Evolutionary conservation across 2,797 vertebrate genomes (phyloP).

Genomic region (Sardinella longiceps): DNA sequence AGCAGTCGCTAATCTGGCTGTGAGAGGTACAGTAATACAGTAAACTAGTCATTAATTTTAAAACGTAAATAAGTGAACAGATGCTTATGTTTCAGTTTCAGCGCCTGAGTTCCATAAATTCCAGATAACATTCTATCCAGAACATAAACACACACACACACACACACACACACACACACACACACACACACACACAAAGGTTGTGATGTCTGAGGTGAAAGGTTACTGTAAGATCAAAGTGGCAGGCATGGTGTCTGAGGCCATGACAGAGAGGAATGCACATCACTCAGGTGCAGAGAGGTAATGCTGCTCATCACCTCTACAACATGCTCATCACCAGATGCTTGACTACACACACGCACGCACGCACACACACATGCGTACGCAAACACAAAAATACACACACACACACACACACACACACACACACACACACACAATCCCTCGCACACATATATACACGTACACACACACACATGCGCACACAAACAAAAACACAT

Average conservation of each 20-base stretch:
- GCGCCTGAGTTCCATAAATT: too few species aligned
- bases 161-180: too few species aligned
- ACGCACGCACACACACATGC: neutral
- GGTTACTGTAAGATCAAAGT: slow-evolving; percentile 16
- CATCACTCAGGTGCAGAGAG: slow-evolving; percentile 2
- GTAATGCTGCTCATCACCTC: neutral
- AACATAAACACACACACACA: too few species aligned
- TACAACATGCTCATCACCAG: neutral
- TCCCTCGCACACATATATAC: neutral
- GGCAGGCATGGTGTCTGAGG: neutral
- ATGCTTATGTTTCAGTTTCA: neutral
- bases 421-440: neutral
- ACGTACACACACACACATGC: neutral
- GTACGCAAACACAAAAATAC: neutral
- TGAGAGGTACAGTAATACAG: too few species aligned
- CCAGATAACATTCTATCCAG: too few species aligned
- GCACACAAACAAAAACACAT: neutral
- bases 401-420: slow-evolving; percentile 9
- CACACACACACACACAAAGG: neutral
- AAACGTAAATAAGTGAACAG: too few species aligned
- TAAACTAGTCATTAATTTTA: too few species aligned
- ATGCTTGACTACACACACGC: neutral
- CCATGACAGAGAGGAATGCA: neutral
- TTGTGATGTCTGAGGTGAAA: slow-evolving; percentile 3
- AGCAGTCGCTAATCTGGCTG: too few species aligned